These are phyloP conservation scores for Peromyscus maniculatus DNA, from an alignment of 2,113 vertebrate genomes.

Conservation along the genomic window DNA sequence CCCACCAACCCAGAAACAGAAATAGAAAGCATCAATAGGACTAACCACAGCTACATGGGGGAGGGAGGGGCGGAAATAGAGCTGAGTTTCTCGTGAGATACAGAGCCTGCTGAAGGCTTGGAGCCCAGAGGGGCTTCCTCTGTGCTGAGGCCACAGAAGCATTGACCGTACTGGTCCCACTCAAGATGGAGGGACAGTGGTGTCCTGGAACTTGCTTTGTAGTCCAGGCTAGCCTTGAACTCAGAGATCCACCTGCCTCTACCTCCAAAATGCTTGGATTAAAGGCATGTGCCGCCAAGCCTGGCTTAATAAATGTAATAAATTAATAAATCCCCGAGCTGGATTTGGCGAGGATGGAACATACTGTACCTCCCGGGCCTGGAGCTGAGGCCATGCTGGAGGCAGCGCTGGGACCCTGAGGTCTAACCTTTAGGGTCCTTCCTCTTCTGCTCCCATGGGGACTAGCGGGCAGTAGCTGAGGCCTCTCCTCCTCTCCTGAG, in stretches of 20 bases:
- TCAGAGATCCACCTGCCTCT: not conserved
- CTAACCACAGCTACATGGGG: not conserved
- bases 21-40: not conserved
- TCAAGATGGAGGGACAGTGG: not conserved
- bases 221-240: not conserved
- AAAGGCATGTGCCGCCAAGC: not conserved
- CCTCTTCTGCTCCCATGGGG: not conserved
- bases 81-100: not conserved
- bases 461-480: not conserved
- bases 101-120: accelerated
- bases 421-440: not conserved
- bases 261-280: not conserved
- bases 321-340: too few species aligned
- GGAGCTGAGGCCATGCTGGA: accelerated
- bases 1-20: not conserved
- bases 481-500: not conserved
- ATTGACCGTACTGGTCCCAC: too few species aligned
- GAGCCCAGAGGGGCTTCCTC: accelerated
- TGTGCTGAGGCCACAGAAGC: accelerated
- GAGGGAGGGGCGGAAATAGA: not conserved
- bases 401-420: accelerated
- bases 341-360: too few species aligned
- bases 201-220: not conserved
- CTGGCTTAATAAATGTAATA: not conserved
- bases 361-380: too few species aligned